Conservation (phyloP, 2,888 invertebrate species). For the Troides helena region DNA sequence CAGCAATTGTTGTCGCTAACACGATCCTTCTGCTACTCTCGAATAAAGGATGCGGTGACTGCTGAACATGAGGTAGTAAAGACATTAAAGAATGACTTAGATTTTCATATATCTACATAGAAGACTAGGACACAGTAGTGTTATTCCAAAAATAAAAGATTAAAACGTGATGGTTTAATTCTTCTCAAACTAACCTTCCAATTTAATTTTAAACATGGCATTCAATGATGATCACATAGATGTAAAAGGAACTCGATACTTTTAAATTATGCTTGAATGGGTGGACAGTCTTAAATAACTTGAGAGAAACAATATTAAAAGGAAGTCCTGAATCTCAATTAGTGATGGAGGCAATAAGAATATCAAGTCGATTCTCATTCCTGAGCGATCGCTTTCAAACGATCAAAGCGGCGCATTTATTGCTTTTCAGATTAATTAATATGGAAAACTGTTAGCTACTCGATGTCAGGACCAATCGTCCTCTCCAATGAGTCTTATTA, state of each 20-base stretch:
- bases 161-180: too few relatives aligned
- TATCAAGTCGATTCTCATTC: slow-evolving; percentile 13
- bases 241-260: neutral
- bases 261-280: neutral
- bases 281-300: slow-evolving; percentile 6
- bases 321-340: slow-evolving; percentile 21
- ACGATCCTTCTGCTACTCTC: too few relatives aligned
- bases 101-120: too few relatives aligned
- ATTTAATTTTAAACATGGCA: too few relatives aligned
- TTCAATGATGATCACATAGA: neutral
- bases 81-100: too few relatives aligned
- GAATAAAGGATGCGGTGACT: too few relatives aligned
- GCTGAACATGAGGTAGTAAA: too few relatives aligned
- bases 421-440: slow-evolving; percentile 22
- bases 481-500: neutral
- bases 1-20: too few relatives aligned
- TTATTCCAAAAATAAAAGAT: too few relatives aligned
- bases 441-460: slow-evolving; percentile 1
- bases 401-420: slow-evolving; percentile 14
- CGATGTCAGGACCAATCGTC: neutral
- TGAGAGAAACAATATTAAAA: slow-evolving; percentile 14
- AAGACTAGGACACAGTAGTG: too few relatives aligned
- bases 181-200: too few relatives aligned
- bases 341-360: slow-evolving; percentile 14
- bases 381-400: slow-evolving; percentile 13